Percentiles rank a stretch among this genome's conserved stretches.
Evolutionary conservation across 1,140 invertebrate species (phyloP).

Genomic region (Lepidurus couesii): DNA sequence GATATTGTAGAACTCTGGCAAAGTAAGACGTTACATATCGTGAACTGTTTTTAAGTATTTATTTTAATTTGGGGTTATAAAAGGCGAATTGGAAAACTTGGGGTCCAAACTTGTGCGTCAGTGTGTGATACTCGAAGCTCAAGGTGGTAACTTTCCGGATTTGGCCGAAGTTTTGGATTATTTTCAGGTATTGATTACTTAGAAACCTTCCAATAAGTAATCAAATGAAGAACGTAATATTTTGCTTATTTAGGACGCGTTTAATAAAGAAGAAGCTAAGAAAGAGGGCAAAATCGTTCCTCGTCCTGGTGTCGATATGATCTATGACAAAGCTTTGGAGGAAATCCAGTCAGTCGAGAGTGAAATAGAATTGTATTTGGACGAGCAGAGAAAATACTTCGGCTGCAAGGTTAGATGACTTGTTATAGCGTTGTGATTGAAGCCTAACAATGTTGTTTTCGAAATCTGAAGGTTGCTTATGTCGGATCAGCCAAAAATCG

Average conservation of each 20-base stretch:
- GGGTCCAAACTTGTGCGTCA: constrained; percentile 48
- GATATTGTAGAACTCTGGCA: constrained; percentile 59
- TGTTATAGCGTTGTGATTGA: constrained; percentile 42
- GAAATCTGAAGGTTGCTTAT: constrained; percentile 52
- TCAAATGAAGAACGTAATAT: constrained; percentile 33
- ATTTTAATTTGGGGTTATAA: background rate
- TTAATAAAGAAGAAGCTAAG: constrained; percentile 80
- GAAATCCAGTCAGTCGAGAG: constrained; percentile 64
- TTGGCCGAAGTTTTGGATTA: constrained; percentile 65
- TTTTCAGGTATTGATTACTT: constrained; percentile 54
- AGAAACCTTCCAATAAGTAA: constrained; percentile 46
- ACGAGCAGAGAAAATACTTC: constrained; percentile 62
- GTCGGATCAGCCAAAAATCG: constrained; percentile 83
- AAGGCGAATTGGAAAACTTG: constrained; percentile 36
- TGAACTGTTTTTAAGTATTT: constrained; percentile 30
- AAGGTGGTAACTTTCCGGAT: constrained; percentile 67
- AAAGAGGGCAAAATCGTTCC: constrained; percentile 83
- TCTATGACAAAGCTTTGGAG: constrained; percentile 73
- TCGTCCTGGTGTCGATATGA: constrained; percentile 66
- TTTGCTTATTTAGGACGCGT: constrained; percentile 52
- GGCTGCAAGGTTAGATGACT: constrained; percentile 52
- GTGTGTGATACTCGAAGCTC: constrained; percentile 42
- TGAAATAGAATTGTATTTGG: constrained; percentile 62
- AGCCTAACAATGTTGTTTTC: constrained; percentile 45
- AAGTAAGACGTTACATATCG: constrained; percentile 45